A percentile compares a stretch with the other conserved stretches of the same genome.
Conservation (phyloP, 2,113 vertebrate genomes). For the Ailuropoda melanoleuca region DNA sequence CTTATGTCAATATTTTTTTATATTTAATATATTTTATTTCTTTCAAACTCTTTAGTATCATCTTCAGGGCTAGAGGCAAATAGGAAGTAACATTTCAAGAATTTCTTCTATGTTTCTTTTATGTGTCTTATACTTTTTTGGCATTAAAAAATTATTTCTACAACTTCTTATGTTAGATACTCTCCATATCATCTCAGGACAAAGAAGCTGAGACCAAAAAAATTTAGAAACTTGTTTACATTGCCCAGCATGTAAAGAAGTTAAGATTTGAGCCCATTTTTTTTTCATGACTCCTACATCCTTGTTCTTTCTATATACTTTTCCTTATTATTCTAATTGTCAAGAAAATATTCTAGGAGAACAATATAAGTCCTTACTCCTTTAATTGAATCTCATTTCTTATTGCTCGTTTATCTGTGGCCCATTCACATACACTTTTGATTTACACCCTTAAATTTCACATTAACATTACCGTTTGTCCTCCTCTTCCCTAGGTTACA, state of each 20-base stretch:
- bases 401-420: neutral
- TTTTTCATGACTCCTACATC: neutral
- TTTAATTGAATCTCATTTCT: neutral
- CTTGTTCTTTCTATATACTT: neutral
- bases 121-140: neutral
- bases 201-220: neutral
- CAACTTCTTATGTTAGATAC: neutral
- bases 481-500: neutral
- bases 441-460: neutral
- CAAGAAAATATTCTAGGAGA: slow-evolving; percentile 1
- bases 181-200: neutral
- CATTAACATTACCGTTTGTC: neutral
- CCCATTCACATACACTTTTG: neutral
- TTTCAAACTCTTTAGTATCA: neutral
- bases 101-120: neutral
- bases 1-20: neutral
- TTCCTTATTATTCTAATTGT: neutral
- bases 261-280: neutral
- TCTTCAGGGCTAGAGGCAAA: neutral
- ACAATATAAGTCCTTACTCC: neutral
- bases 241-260: neutral
- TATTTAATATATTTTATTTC: neutral
- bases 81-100: neutral
- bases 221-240: neutral
- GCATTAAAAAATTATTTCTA: neutral